Conservation (phyloP, 2,113 vertebrate species). For the Platichthys stellatus region DNA sequence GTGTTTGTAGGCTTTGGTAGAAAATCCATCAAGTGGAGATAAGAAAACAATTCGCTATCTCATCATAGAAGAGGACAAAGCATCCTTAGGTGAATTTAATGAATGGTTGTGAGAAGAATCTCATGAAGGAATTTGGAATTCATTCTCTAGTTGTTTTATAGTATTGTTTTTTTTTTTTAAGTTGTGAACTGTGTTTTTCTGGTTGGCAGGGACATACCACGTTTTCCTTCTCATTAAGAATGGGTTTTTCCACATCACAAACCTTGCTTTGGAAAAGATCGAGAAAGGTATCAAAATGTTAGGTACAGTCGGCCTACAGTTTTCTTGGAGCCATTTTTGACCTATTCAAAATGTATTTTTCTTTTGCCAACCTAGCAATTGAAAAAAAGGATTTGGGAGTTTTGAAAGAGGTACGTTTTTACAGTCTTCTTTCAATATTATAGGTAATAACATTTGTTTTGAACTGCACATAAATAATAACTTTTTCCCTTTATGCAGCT, state of each 20-base stretch:
- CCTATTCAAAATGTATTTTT: slow-evolving; percentile 1
- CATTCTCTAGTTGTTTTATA: not conserved
- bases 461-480: slow-evolving; percentile 1
- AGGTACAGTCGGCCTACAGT: not conserved
- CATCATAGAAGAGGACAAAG: slow-evolving; percentile 83
- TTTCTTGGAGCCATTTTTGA: not conserved
- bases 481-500: slow-evolving; percentile 77
- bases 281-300: slow-evolving; percentile 83
- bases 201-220: slow-evolving; percentile 85
- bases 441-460: not conserved
- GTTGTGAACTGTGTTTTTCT: slow-evolving; percentile 5
- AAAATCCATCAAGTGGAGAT: slow-evolving; percentile 71
- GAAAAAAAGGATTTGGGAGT: slow-evolving; percentile 83
- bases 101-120: not conserved
- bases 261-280: slow-evolving; percentile 87
- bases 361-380: slow-evolving; percentile 81
- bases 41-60: slow-evolving; percentile 86
- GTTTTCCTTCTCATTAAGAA: slow-evolving; percentile 86
- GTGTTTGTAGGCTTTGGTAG: slow-evolving; percentile 82
- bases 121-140: not conserved
- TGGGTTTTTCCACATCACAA: slow-evolving; percentile 89
- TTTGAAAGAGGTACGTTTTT: slow-evolving; percentile 84
- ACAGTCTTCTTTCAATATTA: not conserved
- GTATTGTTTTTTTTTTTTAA: not conserved
- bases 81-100: slow-evolving; percentile 80